Percentiles rank a stretch among this genome's conserved stretches.
Conservation (phyloP, 2,888 invertebrate genomes). For the Stenchaetothrips biformis region DNA sequence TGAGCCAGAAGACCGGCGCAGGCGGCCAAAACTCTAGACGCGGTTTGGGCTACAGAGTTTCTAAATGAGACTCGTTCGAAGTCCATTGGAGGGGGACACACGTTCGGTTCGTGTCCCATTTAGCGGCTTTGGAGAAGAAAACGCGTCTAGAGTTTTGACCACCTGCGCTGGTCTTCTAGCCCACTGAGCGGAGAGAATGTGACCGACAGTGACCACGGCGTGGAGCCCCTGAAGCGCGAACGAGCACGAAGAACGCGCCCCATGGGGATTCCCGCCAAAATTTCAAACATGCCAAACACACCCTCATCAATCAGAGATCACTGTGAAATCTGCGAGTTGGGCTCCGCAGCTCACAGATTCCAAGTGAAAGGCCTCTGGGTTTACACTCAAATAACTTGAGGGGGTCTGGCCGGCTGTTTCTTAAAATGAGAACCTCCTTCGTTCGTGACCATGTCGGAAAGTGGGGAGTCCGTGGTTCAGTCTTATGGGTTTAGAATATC, state of each 20-base stretch:
- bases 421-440: not conserved
- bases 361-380: conserved; percentile 1
- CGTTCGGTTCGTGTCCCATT: too few species aligned
- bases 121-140: too few species aligned
- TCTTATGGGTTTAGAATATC: conserved; percentile 24
- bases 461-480: conserved; percentile 8
- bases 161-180: too few species aligned
- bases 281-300: too few species aligned
- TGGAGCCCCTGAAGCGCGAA: not conserved
- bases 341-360: conserved; percentile 13
- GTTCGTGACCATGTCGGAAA: not conserved
- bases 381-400: not conserved
- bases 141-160: too few species aligned
- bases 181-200: not conserved
- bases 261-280: not conserved
- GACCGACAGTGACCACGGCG: not conserved
- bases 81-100: too few species aligned
- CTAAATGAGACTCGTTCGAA: too few species aligned
- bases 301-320: not conserved
- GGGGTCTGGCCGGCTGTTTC: not conserved
- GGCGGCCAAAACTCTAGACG: too few species aligned
- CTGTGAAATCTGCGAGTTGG: conserved; percentile 5
- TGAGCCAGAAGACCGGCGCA: too few species aligned
- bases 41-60: too few species aligned
- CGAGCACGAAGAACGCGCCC: not conserved